A percentile compares a stretch with the other conserved stretches of the same genome.
These are phyloP conservation scores for Phymorhynchus buccinoides DNA, from an alignment of 1,140 invertebrate genomes.

Conservation along the genomic window DNA sequence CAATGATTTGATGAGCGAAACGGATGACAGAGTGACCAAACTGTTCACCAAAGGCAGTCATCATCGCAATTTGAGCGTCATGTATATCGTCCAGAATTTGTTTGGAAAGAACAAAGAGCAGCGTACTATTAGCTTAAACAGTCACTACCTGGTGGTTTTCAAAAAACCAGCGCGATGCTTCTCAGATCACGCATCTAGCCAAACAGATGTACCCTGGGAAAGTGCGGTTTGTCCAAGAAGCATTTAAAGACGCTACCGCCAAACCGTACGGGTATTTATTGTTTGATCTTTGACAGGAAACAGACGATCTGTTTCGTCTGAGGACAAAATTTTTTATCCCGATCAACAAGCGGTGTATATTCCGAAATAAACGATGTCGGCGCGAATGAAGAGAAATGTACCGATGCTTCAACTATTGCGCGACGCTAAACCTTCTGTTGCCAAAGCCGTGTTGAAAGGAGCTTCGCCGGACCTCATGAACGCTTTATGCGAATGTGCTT, in stretches of 20 bases:
- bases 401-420: neutral
- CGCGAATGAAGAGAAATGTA: neutral
- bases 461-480: neutral
- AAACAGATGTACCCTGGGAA: neutral
- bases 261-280: neutral
- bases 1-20: neutral
- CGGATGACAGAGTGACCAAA: neutral
- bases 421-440: neutral
- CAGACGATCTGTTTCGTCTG: neutral
- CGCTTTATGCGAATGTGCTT: neutral
- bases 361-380: neutral
- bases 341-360: neutral
- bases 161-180: neutral
- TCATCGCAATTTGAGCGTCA: neutral
- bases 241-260: neutral
- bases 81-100: neutral
- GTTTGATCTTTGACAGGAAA: neutral
- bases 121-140: neutral
- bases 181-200: neutral
- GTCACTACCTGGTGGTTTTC: neutral
- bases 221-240: neutral
- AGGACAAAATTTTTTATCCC: neutral
- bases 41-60: neutral
- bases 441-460: neutral
- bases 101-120: neutral